Evolutionary conservation across 2,113 vertebrate species (phyloP).

Genomic region (Aptenodytes patagonicus): DNA sequence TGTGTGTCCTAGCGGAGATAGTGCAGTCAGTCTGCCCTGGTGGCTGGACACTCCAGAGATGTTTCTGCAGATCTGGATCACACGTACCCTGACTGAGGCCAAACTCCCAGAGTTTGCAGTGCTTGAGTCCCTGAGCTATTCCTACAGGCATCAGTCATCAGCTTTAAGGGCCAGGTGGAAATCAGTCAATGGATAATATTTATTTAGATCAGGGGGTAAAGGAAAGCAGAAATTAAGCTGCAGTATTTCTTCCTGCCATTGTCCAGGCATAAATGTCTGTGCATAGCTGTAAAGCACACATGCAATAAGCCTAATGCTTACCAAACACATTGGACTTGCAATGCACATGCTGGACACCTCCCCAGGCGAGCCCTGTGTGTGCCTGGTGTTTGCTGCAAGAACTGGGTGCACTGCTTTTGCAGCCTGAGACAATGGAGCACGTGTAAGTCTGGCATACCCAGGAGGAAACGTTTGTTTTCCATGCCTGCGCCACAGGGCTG

Average conservation of each 20-base stretch:
- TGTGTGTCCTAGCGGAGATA: neutral
- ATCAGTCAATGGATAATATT: neutral
- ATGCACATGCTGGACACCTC: neutral
- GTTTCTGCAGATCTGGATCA: neutral
- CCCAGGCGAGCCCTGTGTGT: neutral
- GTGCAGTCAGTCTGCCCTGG: neutral
- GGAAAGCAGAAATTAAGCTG: neutral
- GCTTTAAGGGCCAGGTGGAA: neutral
- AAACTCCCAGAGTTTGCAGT: neutral
- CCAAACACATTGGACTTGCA: neutral
- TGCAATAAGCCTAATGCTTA: neutral
- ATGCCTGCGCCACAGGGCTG: neutral
- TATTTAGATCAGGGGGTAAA: neutral
- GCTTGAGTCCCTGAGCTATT: neutral
- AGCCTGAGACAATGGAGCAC: neutral
- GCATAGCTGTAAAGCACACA: neutral
- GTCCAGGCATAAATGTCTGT: neutral
- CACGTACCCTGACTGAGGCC: accelerated
- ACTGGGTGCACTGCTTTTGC: neutral
- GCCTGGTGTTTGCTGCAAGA: neutral
- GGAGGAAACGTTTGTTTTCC: neutral
- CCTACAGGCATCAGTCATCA: neutral
- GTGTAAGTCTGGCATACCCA: neutral
- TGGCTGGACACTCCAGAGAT: neutral
- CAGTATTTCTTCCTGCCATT: neutral